phyloP scores from a whole-genome alignment of 2,113 vertebrate species.

The Heterotis niloticus region DNA sequence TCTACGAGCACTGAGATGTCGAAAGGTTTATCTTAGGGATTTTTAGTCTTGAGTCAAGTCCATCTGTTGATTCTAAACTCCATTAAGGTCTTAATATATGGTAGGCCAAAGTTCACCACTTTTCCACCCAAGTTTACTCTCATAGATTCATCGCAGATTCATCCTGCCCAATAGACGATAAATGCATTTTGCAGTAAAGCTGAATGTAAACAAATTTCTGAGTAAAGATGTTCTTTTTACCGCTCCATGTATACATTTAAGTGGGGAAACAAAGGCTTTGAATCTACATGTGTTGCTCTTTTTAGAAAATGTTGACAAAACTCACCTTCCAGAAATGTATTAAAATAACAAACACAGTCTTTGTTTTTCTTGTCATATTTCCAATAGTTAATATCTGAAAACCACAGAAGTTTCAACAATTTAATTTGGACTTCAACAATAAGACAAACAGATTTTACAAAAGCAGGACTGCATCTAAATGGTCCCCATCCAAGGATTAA shows the following conservation, averaged over 20 bases:
- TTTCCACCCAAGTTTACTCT: conserved; percentile 24
- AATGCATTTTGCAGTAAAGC: conserved; percentile 17
- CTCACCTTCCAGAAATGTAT: background rate
- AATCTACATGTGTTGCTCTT: background rate
- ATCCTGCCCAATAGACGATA: background rate
- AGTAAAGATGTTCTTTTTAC: background rate
- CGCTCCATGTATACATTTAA: background rate
- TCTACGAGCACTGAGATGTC: conserved; percentile 13
- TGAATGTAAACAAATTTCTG: conserved; percentile 21
- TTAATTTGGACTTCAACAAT: no score
- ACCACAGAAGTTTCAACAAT: no score
- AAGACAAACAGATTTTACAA: no score
- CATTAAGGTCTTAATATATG: conserved; percentile 48
- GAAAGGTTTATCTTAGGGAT: conserved; percentile 29
- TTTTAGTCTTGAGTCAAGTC: conserved; percentile 23
- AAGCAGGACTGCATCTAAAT: no score
- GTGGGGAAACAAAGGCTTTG: background rate
- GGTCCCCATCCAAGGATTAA: no score
- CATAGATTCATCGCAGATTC: conserved; percentile 28
- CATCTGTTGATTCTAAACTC: conserved; percentile 38
- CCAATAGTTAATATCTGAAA: background rate
- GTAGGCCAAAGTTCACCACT: conserved; percentile 30
- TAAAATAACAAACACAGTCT: background rate
- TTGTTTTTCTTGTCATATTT: background rate
- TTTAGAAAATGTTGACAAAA: background rate